phyloP scores from a whole-genome alignment of 2,888 invertebrate species.

The Caenorhabditis macrosperma region DNA sequence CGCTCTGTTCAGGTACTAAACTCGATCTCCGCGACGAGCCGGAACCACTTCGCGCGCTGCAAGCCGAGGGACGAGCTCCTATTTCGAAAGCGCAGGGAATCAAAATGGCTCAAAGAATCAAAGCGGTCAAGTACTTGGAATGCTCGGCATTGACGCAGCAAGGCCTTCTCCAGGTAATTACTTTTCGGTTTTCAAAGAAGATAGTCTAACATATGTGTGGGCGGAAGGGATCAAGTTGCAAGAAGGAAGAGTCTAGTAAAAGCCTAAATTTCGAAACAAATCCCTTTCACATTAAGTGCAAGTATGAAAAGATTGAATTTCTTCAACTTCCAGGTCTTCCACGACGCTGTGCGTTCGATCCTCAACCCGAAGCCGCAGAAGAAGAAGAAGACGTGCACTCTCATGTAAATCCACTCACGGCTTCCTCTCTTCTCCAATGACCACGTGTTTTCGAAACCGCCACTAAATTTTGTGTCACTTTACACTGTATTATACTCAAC shows the following conservation, averaged over 20 bases:
- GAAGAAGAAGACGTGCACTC: constrained; percentile 81
- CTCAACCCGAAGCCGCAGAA: constrained; percentile 96
- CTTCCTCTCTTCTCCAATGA: not conserved
- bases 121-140: constrained; percentile 99
- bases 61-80: constrained; percentile 85
- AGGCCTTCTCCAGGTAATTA: constrained; percentile 94
- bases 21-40: constrained; percentile 98
- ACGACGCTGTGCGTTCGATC: constrained; percentile 97
- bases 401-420: constrained; percentile 68
- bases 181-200: too few relatives aligned
- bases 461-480: constrained; percentile 34
- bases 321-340: constrained; percentile 89
- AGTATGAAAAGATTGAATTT: too few relatives aligned
- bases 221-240: not conserved
- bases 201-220: not conserved
- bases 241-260: not conserved
- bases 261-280: too few relatives aligned
- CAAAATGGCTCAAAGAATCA: constrained; percentile 91
- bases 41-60: constrained; percentile 81
- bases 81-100: constrained; percentile 97
- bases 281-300: too few relatives aligned
- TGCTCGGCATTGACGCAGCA: constrained; percentile 98
- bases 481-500: constrained; percentile 20
- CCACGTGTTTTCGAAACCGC: constrained; percentile 17
- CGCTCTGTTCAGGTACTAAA: constrained; percentile 88